These are phyloP conservation scores for Leptinotarsa haldemani DNA, from an alignment of 2,888 invertebrate genomes.

Conservation along the genomic window DNA sequence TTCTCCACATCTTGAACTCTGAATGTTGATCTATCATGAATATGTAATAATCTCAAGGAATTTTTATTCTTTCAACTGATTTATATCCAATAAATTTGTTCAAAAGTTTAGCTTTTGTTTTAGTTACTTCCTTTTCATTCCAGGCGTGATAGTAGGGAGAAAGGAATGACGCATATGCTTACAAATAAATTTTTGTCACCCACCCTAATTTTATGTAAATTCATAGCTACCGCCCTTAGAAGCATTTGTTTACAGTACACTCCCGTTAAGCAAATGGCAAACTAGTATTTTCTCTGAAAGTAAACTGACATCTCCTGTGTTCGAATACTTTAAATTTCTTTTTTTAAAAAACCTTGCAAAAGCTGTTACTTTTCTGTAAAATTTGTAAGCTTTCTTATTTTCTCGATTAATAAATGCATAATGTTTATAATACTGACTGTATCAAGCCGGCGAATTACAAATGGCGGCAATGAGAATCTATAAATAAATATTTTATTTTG, in stretches of 20 bases:
- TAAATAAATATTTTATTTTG: slow-evolving; percentile 66
- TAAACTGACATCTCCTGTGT: no score
- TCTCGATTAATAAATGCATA: slow-evolving; percentile 1
- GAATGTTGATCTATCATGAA: slow-evolving; percentile 1
- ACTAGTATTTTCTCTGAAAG: slow-evolving; percentile 10
- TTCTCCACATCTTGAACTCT: slow-evolving; percentile 45
- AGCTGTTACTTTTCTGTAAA: slow-evolving; percentile 14
- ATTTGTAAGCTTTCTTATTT: no score
- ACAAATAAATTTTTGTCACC: slow-evolving; percentile 46
- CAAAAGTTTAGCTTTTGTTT: background rate
- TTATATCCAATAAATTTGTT: background rate
- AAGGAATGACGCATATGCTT: slow-evolving; percentile 22
- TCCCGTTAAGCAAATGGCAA: slow-evolving; percentile 36
- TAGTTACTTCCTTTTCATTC: background rate
- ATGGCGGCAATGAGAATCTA: slow-evolving; percentile 62
- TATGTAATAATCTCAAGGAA: background rate
- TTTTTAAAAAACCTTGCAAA: background rate
- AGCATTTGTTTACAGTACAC: slow-evolving; percentile 58
- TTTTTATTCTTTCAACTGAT: background rate
- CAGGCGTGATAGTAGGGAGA: background rate
- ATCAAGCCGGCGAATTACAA: slow-evolving; percentile 63
- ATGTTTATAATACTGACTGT: slow-evolving; percentile 54
- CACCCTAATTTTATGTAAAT: slow-evolving; percentile 59
- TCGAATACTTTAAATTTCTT: no score
- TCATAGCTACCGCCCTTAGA: slow-evolving; percentile 54